Percentiles rank a stretch among this genome's conserved stretches.
phyloP scores from a whole-genome alignment of 1,140 invertebrate genomes.

The Orussus abietinus region DNA sequence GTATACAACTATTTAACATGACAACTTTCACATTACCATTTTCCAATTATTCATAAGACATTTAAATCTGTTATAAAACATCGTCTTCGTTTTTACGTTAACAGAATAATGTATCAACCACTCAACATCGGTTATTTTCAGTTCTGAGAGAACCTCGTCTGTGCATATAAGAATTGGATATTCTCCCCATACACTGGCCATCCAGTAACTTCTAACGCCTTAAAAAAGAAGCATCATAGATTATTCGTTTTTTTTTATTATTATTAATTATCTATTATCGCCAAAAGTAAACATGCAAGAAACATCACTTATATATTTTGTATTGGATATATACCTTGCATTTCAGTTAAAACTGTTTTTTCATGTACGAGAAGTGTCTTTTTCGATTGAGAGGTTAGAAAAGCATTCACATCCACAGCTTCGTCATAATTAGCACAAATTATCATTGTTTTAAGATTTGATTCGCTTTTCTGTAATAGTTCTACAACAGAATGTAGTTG shows the following conservation, averaged over 20 bases:
- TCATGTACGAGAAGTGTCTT: neutral
- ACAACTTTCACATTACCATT: constrained; percentile 28
- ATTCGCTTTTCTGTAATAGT: constrained; percentile 23
- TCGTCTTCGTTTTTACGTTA: constrained; percentile 29
- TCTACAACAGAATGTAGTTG: constrained; percentile 20
- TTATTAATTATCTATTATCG: no score
- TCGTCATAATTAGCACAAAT: constrained; percentile 29
- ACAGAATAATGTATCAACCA: constrained; percentile 49
- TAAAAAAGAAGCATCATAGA: constrained; percentile 7
- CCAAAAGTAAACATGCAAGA: no score
- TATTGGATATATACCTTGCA: neutral
- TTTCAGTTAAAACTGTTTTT: neutral
- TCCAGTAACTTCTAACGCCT: constrained; percentile 36
- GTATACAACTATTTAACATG: neutral
- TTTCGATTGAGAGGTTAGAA: neutral
- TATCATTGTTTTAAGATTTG: constrained; percentile 33
- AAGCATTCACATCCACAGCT: neutral
- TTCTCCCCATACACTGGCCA: constrained; percentile 23
- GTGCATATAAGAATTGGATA: constrained; percentile 46
- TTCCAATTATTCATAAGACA: constrained; percentile 41
- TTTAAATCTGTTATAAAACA: constrained; percentile 46
- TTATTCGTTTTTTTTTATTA: neutral
- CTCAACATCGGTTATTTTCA: constrained; percentile 39
- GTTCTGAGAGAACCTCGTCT: constrained; percentile 38
- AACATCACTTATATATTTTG: no score